Percentiles rank a stretch among this genome's conserved stretches.
phyloP scores from a whole-genome alignment of 2,888 invertebrate species.

The Drosophila cracens region DNA sequence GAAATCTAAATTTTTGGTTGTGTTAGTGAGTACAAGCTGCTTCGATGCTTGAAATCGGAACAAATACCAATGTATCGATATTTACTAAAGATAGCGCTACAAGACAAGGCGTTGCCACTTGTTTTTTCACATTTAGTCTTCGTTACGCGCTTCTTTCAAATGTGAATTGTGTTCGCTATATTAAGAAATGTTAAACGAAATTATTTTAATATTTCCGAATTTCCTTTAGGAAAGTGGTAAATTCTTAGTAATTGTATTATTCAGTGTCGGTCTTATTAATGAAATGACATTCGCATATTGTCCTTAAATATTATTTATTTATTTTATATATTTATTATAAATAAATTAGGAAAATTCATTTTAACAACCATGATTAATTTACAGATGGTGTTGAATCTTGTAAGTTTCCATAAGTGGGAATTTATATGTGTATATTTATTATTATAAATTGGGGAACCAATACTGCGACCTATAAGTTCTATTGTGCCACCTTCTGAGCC shows the following conservation, averaged over 20 bases:
- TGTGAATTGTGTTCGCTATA: background rate
- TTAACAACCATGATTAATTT: background rate
- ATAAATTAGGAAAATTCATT: background rate
- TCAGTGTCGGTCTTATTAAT: background rate
- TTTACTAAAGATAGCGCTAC: background rate
- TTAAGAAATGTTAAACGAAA: background rate
- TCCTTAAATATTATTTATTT: background rate
- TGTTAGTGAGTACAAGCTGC: slow-evolving; percentile 45
- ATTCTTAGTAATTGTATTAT: background rate
- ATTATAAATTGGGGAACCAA: no score
- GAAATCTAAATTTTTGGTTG: slow-evolving; percentile 17
- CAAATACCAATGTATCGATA: slow-evolving; percentile 34
- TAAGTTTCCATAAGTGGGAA: no score
- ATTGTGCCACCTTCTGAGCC: no score
- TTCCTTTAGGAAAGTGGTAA: background rate
- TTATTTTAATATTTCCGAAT: background rate
- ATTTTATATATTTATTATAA: background rate
- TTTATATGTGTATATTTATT: no score
- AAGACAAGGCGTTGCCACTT: slow-evolving; percentile 25
- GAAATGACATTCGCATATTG: background rate
- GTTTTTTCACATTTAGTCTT: no score
- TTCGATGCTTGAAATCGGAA: background rate
- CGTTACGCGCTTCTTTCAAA: slow-evolving; percentile 3
- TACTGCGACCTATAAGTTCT: no score
- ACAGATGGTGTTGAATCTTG: background rate